Evolutionary conservation across 2,888 invertebrate species (phyloP), one percentile per base, ranked within the genome.

Genomic region (Pherbina coryleti): DNA sequence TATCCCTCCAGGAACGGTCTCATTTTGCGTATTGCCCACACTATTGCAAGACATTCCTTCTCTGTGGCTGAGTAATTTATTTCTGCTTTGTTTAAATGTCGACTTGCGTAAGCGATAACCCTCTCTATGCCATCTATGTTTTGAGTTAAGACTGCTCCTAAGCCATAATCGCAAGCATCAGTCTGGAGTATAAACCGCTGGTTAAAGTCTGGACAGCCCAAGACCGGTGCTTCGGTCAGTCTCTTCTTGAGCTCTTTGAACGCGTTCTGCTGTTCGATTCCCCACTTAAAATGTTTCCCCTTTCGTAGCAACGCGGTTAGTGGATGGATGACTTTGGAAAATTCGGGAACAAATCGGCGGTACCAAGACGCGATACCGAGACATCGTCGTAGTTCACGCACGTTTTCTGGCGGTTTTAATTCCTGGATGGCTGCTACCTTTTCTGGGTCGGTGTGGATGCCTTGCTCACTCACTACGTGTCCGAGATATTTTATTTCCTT

Each of bases 351-450:
- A n/a, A 60, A 60, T n/a, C n/a, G n/a, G 8, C 60, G 60, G n/a
- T 60, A 60, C 60, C 60, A 60, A n/a, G 19, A 19, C 19, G 60
- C 60, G 8, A 60, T 60, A 7, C 60, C 60, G 7, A 60, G n/a
- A 8, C 7, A 8, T n/a, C 60, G 8, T n/a, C 60, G 60, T 8
- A 60, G 60, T 22, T 60, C 60, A 8, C n/a, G 7, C 25, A 60
- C 9, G n/a, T 60, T 60, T 7, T 8, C n/a, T 60, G 60, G 60
- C 9, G 60, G 9, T 60, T 8, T 60, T 22, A 60, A 60, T n/a
- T 60, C 60, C 25, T 60, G 60, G n/a, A 60, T 60, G 8, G 60
- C 60, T 8, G n/a, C n/a, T 60, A 60, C 25, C 60, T 60, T 60
- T 19, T 8, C 60, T n/a, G 60, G 60, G n/a, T 60, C 60, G 19